Base-by-base conservation (phyloP, 2,797 vertebrate genomes). In the Tympanoctomys barrerae region DNA sequence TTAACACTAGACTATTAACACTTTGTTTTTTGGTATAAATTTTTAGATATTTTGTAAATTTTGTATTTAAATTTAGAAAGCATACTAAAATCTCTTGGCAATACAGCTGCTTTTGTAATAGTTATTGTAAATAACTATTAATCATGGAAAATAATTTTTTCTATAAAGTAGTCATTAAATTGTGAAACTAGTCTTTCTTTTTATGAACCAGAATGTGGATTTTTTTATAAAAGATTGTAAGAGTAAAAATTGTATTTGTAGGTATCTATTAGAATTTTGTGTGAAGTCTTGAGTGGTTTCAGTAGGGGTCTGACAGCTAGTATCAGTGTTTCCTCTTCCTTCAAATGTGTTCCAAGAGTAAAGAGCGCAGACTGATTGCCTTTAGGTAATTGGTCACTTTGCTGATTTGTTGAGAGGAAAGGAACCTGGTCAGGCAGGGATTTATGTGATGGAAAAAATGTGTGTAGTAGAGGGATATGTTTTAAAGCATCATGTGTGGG, bases 11-110 rank as follows among this genome's bases (percentile, higher is more conserved):
- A 49, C 78, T 46, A 57, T 1, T 87, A 82, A 85, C 88, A 71
- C 42, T 49, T 11, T 82, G 7, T 75, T 88, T 54, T 92, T 92
- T 62, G 19, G 18, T 79, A 85, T 22, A 89, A 18, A 66, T 94
- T 96, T 94, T 92, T 26, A 89, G 75, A 62, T 66, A 89, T 66
- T 94, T 96, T 96, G 68, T 26, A 61, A n/a, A 85, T 92, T 87
- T 91, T 91, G 52, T 77, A 80, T 77, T 95, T 93, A 95, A 73
- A 54, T 90, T 70, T 92, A 80, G 64, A 68, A 93, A 94, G 78
- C 68, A 71, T 70, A n/a, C 16, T 91, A 87, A 77, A 95, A 79
- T 21, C 39, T n/a, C 11, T 94, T 95, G 86, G 89, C 61, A 79
- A 8, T 39, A 89, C 33, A 73, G 14, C 64, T 96, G 8, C 12